Base-by-base conservation (phyloP, 2,797 vertebrate species). In the Melanotaenia boesemani region DNA sequence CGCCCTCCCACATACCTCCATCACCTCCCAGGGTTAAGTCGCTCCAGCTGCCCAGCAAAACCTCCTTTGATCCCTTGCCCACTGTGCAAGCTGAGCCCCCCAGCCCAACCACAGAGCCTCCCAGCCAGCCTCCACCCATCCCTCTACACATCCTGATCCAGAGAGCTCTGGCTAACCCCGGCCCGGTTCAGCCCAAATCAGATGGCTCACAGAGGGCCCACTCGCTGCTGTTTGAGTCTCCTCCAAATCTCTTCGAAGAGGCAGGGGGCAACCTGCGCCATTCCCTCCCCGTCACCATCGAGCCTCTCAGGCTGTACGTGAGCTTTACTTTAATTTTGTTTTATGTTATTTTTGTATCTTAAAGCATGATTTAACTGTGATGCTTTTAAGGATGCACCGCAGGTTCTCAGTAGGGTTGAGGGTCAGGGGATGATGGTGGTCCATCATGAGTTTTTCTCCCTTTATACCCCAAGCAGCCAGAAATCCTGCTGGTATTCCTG, bases 301-400 rank as follows among this genome's bases (percentile, higher is more conserved):
- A 99, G 91, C 96, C 96, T 74, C 95, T 99, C 50, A 96, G 97
- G 94, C 96, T 98, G 98, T 99, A 91, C 98, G 98, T 97, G 46
- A 18, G 5, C 36, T 39, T 32, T 39, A 8, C 18, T 59, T 3
- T 26, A 6, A 36, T 63, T 15, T 8, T 18, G 34, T 36, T 36
- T 36, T 30, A 30, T 8, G 34, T 36, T 10, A 36, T 36, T 36
- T 36, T 36, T 36, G 34, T 36, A 8, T 36, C 34, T 8, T 36
- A 10, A 36, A 36, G 10, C 34, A 10, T 36, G 34, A 36, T 36
- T 36, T 36, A 36, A 8, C 34, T 36, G 34, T 36, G 34, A 36
- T 34, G 9, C 30, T 30, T 30, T 30, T 30, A 30, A 30, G 30
- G 30, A 6, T 30, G 30, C 30, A 6, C 30, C 30, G 5, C 30